A percentile compares a stretch with the other conserved stretches of the same genome.
Conservation (phyloP, 2,797 vertebrate genomes). For the Microctenopoma stevenorrisi region DNA sequence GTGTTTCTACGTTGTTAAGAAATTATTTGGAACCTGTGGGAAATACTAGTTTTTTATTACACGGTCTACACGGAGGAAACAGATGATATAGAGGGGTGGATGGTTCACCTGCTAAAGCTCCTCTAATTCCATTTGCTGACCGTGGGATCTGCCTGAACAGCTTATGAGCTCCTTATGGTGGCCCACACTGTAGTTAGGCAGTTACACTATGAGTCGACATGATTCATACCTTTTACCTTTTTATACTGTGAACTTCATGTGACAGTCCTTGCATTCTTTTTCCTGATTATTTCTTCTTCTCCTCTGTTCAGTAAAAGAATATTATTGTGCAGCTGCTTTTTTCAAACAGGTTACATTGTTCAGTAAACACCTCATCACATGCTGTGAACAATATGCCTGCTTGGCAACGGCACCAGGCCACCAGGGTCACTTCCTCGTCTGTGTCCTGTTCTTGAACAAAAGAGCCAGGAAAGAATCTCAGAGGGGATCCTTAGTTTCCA, state of each 20-base stretch:
- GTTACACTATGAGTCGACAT: not conserved
- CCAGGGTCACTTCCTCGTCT: conserved; percentile 75
- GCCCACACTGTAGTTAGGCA: conserved; percentile 5
- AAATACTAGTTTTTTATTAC: conserved; percentile 6
- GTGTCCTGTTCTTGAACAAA: conserved; percentile 77
- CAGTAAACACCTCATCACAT: conserved; percentile 49
- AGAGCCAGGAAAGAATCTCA: conserved; percentile 51
- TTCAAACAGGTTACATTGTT: conserved; percentile 36
- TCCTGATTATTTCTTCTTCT: not conserved
- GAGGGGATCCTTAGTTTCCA: conserved; percentile 59
- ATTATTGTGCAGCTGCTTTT: conserved; percentile 19
- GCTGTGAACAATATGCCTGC: conserved; percentile 64
- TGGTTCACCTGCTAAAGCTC: conserved; percentile 62
- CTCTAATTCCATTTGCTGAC: conserved; percentile 71
- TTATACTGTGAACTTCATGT: not conserved
- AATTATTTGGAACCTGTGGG: not conserved
- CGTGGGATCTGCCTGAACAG: conserved; percentile 52
- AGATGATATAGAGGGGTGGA: conserved; percentile 30
- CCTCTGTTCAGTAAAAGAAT: conserved; percentile 4
- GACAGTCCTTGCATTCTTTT: not conserved
- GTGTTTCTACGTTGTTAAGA: not conserved
- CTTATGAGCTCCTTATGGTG: conserved; percentile 49
- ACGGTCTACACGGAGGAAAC: conserved; percentile 1
- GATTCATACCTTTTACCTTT: not conserved
- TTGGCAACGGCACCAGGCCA: conserved; percentile 40